Base-by-base conservation (phyloP, 2,888 invertebrate species). In the Calameuta pallipes region DNA sequence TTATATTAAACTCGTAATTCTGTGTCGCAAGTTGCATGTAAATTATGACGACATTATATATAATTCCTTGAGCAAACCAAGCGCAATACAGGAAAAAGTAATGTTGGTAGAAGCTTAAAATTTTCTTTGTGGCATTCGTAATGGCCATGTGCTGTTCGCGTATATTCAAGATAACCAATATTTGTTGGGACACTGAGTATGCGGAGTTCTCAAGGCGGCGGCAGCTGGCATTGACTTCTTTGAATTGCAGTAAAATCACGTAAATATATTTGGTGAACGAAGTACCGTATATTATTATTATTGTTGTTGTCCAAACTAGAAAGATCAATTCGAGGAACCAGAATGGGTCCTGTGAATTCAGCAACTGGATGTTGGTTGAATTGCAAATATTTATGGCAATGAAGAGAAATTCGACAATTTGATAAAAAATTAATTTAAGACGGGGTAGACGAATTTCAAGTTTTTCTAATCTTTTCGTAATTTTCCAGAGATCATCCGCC, bases 281-380 rank as follows among this genome's bases (percentile, higher is more conserved):
- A 15, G 6, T 56, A 2, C 4, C 1, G 41, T 2, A 23, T 56
- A 56, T 23, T 1, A 23, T 9, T 6, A 2, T 1, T 6, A 1
- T 9, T 1, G 23, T 56, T 23, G 0, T 23, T 0, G 23, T 6
- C 23, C 2, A 56, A 56, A 9, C 0, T 6, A 0, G 0, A 0
- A 0, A 23, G 2, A 56, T 56, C 2, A 0, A 23, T 2, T 56
- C 0, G 23, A 23, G 1, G 23, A 6, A 23, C 15, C 1, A 0
- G 0, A 56, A 6, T 23, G 15, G 2, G 4, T 1, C 9, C 4
- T 2, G 2, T 56, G 1, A 6, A 23, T 2, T 0, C 15, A 1
- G 23, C 23, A 56, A 2, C 2, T 2, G 0, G 1, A 23, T 9
- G 23, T 56, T 9, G 41, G 2, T 9, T 6, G 0, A 0, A 2